Evolutionary conservation across 2,888 invertebrate species (phyloP).

Genomic region (Agrotis puta): DNA sequence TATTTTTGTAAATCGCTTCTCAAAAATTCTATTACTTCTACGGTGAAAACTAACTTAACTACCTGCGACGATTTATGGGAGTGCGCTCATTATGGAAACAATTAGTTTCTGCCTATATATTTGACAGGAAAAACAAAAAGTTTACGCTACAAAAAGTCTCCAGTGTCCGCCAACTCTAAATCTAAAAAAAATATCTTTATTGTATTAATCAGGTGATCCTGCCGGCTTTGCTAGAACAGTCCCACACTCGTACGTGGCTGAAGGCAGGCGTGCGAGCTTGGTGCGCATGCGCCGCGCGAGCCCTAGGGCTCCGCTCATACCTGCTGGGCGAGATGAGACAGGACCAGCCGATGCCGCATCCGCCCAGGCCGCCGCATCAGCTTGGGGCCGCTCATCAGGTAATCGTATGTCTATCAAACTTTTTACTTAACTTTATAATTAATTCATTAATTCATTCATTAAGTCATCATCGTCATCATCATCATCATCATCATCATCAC

Average conservation of each 20-base stretch:
- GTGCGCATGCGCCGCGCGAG: slow-evolving; percentile 96
- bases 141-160: too few species aligned
- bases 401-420: slow-evolving; percentile 3
- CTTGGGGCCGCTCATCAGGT: slow-evolving; percentile 95
- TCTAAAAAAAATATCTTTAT: background rate
- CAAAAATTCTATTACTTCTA: too few species aligned
- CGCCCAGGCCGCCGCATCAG: slow-evolving; percentile 86
- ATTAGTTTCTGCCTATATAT: too few species aligned
- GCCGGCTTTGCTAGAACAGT: slow-evolving; percentile 98
- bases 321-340: slow-evolving; percentile 93
- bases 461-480: too few species aligned
- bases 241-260: slow-evolving; percentile 98
- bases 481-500: too few species aligned
- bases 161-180: too few species aligned
- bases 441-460: too few species aligned
- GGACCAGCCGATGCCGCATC: slow-evolving; percentile 78
- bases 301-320: slow-evolving; percentile 97
- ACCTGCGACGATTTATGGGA: too few species aligned
- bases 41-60: too few species aligned
- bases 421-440: background rate
- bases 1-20: too few species aligned
- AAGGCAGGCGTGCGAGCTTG: slow-evolving; percentile 96
- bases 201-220: slow-evolving; percentile 94
- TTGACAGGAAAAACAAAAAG: too few species aligned
- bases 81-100: too few species aligned